Evolutionary conservation across 2,797 vertebrate genomes (phyloP).

Genomic region (Eidolon dupreanum): DNA sequence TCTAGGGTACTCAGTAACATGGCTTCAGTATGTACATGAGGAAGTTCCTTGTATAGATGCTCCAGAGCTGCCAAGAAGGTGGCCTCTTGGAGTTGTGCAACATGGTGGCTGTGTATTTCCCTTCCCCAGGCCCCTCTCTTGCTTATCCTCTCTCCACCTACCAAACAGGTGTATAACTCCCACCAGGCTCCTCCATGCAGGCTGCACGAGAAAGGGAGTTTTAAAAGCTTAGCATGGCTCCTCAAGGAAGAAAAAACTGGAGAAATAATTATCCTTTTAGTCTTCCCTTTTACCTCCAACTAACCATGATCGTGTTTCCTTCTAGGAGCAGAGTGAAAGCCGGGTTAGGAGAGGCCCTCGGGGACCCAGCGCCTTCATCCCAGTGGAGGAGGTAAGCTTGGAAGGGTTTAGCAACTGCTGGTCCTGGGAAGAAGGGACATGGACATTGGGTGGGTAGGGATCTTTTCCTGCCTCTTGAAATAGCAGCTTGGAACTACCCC

Average conservation of each 20-base stretch:
- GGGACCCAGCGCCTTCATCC: slow-evolving; percentile 91
- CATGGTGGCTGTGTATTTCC: not conserved
- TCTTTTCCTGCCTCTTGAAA: not conserved
- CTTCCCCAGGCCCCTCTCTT: not conserved
- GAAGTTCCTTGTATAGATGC: not conserved
- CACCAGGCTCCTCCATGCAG: not conserved
- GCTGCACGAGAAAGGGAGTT: not conserved
- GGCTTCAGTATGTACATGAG: not conserved
- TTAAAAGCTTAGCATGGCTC: not conserved
- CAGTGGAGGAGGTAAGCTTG: slow-evolving; percentile 86
- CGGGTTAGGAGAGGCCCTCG: slow-evolving; percentile 82
- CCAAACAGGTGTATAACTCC: not conserved
- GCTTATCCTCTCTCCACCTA: not conserved
- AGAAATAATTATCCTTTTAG: not conserved
- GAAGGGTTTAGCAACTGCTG: not conserved
- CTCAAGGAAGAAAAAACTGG: not conserved
- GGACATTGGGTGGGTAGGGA: not conserved
- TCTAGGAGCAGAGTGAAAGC: slow-evolving; percentile 86
- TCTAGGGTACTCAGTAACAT: not conserved
- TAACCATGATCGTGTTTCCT: not conserved
- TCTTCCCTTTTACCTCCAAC: not conserved
- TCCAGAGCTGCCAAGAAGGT: not conserved
- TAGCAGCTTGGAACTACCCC: slow-evolving; percentile 1
- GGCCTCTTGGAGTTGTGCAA: not conserved
- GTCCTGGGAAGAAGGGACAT: not conserved